phyloP scores from a whole-genome alignment of 1,140 invertebrate species.

The Ceratosolen fusciceps region DNA sequence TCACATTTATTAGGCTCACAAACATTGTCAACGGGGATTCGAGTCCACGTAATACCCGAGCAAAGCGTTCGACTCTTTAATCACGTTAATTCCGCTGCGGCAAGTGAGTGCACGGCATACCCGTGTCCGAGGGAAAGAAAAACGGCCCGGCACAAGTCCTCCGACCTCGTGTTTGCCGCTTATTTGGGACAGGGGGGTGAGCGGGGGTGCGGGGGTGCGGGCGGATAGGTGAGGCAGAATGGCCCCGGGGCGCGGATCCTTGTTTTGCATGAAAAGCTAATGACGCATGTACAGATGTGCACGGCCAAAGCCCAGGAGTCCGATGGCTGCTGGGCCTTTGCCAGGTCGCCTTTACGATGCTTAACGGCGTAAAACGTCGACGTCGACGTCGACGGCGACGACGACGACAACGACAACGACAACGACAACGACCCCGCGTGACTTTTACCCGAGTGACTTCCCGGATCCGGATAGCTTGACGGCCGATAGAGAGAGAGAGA shows the following conservation, averaged over 20 bases:
- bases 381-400: no score
- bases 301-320: no score
- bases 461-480: no score
- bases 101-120: neutral
- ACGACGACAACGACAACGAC: no score
- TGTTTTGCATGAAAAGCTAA: constrained; percentile 4
- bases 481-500: no score
- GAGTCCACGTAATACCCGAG: neutral
- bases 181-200: neutral
- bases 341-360: neutral
- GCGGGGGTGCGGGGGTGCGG: no score
- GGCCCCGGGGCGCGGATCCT: neutral
- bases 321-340: neutral
- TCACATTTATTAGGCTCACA: neutral
- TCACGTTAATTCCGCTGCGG: neutral
- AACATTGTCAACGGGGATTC: neutral
- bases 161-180: neutral
- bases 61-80: constrained; percentile 1
- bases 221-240: neutral
- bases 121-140: neutral
- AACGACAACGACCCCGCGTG: constrained; percentile 2
- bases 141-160: no score
- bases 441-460: neutral
- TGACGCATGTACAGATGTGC: constrained; percentile 2
- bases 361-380: neutral